A percentile compares a stretch with the other conserved stretches of the same genome.
phyloP scores from a whole-genome alignment of 2,113 vertebrate genomes.

The Tragelaphus scriptus region DNA sequence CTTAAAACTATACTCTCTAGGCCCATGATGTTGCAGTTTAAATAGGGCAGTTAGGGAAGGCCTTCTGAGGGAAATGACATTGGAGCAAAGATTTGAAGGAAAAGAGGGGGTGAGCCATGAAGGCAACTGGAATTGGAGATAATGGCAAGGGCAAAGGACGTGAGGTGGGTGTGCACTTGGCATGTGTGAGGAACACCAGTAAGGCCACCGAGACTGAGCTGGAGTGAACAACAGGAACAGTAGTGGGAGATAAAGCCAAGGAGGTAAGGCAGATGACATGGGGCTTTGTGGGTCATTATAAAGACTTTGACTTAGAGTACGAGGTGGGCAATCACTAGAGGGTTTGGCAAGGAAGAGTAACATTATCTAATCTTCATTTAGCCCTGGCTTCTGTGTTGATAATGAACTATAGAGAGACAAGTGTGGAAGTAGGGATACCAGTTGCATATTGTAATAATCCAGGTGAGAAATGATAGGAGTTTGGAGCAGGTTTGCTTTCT shows the following conservation, averaged over 20 bases:
- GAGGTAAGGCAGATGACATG: background rate
- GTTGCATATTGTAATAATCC: background rate
- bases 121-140: background rate
- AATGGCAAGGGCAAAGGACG: background rate
- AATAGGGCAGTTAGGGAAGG: background rate
- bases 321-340: background rate
- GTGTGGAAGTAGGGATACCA: background rate
- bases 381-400: background rate
- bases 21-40: background rate
- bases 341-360: background rate
- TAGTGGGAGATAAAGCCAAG: background rate
- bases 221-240: background rate
- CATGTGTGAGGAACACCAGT: background rate
- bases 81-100: background rate
- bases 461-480: background rate
- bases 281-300: background rate
- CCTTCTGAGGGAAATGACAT: background rate
- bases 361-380: background rate
- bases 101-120: background rate
- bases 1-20: background rate
- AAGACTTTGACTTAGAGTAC: background rate
- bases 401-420: background rate
- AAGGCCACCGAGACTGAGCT: background rate
- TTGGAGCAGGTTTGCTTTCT: background rate
- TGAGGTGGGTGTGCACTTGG: background rate